These are phyloP conservation scores for Coregonus ussuriensis DNA, from an alignment of 2,797 vertebrate species.

Conservation along the genomic window DNA sequence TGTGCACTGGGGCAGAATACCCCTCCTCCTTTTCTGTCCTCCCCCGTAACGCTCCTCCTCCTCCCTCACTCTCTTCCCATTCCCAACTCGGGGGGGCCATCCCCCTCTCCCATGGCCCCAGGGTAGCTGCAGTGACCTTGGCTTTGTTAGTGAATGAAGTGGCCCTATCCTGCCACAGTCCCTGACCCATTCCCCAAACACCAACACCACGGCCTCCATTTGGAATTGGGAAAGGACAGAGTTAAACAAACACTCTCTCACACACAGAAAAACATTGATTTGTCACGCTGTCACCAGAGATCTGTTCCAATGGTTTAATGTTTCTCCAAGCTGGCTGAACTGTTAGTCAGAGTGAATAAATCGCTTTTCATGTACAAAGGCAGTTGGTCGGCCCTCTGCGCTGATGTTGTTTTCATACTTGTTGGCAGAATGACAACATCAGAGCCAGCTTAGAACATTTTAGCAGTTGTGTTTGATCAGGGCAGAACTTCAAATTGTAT, in stretches of 20 bases:
- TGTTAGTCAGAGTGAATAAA: slow-evolving; percentile 30
- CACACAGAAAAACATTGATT: slow-evolving; percentile 52
- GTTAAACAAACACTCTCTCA: slow-evolving; percentile 53
- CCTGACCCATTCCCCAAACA: slow-evolving; percentile 45
- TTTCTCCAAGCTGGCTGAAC: slow-evolving; percentile 33
- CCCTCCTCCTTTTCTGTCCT: slow-evolving; percentile 75
- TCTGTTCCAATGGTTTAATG: slow-evolving; percentile 42
- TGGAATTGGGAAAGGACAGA: slow-evolving; percentile 39
- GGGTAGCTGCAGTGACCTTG: slow-evolving; percentile 84
- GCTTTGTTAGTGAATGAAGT: slow-evolving; percentile 75
- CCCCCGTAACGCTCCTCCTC: slow-evolving; percentile 59
- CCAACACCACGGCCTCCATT: slow-evolving; percentile 29
- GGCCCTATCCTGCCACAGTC: slow-evolving; percentile 55
- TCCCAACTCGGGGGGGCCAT: slow-evolving; percentile 48
- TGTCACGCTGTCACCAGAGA: slow-evolving; percentile 55
- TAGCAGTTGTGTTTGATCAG: not conserved
- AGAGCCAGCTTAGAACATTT: not conserved
- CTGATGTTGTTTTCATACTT: slow-evolving; percentile 21
- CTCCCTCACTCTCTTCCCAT: slow-evolving; percentile 65
- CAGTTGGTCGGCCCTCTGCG: slow-evolving; percentile 21
- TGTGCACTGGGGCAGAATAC: slow-evolving; percentile 85
- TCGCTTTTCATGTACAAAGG: slow-evolving; percentile 25
- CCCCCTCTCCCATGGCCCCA: slow-evolving; percentile 76
- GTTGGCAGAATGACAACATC: not conserved
- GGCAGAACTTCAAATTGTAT: not conserved